phyloP scores from a whole-genome alignment of 2,113 vertebrate species.

The Cacatua alba region DNA sequence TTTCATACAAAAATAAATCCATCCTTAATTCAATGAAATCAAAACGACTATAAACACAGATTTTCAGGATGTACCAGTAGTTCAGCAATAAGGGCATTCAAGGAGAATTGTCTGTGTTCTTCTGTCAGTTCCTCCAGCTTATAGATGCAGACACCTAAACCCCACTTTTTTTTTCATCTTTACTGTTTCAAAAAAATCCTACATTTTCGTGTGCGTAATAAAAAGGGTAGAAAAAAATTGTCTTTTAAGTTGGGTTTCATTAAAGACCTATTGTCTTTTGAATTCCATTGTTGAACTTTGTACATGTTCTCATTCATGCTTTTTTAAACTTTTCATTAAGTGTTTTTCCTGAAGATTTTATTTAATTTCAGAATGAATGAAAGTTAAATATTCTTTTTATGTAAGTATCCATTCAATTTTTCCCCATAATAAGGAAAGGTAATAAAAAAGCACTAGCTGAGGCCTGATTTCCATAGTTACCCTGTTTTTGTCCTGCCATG shows the following conservation, averaged over 20 bases:
- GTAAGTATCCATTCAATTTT: neutral
- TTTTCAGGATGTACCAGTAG: neutral
- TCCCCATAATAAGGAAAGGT: neutral
- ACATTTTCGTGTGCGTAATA: neutral
- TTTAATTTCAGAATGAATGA: neutral
- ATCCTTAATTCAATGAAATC: neutral
- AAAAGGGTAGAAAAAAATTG: neutral
- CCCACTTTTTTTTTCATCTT: accelerated
- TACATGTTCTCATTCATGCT: accelerated
- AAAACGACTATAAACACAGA: neutral
- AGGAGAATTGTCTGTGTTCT: neutral
- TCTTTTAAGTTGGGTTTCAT: neutral
- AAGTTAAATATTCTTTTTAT: neutral
- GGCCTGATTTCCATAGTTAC: neutral
- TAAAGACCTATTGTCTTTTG: neutral
- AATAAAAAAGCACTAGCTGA: neutral
- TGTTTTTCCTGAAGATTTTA: neutral
- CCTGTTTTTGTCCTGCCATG: neutral
- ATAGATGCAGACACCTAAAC: neutral
- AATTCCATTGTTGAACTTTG: neutral
- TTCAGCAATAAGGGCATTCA: neutral
- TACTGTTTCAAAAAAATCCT: neutral
- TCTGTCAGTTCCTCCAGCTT: neutral
- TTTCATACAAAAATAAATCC: neutral
- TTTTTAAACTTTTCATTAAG: neutral